Percentiles rank a stretch among this genome's conserved stretches.
Evolutionary conservation across 2,888 invertebrate genomes (phyloP).

Genomic region (Bugula neritina): DNA sequence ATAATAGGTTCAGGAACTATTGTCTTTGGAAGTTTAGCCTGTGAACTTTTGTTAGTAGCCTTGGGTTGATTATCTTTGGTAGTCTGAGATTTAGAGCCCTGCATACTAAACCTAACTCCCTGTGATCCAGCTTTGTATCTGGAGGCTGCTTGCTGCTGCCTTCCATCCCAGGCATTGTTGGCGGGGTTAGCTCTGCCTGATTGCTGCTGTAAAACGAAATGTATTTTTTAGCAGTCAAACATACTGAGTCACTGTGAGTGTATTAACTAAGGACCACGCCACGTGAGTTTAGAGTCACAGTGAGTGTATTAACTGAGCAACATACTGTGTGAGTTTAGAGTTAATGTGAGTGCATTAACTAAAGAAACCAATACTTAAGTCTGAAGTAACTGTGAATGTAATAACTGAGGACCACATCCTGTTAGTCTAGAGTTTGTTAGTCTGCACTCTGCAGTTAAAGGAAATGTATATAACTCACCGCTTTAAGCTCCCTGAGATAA

Average conservation of each 20-base stretch:
- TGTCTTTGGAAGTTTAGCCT: neutral
- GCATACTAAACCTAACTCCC: constrained; percentile 12
- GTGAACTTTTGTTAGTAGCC: neutral
- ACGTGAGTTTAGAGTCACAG: no score
- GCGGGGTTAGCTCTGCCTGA: neutral
- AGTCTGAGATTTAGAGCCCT: neutral
- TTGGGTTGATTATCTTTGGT: constrained; percentile 6
- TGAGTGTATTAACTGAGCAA: no score
- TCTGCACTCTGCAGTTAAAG: no score
- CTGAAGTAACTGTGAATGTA: no score
- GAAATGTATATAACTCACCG: neutral
- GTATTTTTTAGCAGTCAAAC: no score
- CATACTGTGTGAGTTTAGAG: no score
- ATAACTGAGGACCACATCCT: no score
- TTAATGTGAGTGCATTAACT: no score
- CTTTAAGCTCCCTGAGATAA: neutral
- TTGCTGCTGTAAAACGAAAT: neutral
- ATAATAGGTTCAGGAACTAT: neutral
- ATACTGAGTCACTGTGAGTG: no score
- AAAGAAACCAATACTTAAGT: no score
- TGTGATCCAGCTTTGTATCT: neutral
- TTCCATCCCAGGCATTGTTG: constrained; percentile 22
- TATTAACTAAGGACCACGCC: no score
- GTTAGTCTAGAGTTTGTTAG: no score
- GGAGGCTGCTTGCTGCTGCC: constrained; percentile 19